Base-by-base conservation (phyloP, 2,888 invertebrate species). In the Archips xylosteana region DNA sequence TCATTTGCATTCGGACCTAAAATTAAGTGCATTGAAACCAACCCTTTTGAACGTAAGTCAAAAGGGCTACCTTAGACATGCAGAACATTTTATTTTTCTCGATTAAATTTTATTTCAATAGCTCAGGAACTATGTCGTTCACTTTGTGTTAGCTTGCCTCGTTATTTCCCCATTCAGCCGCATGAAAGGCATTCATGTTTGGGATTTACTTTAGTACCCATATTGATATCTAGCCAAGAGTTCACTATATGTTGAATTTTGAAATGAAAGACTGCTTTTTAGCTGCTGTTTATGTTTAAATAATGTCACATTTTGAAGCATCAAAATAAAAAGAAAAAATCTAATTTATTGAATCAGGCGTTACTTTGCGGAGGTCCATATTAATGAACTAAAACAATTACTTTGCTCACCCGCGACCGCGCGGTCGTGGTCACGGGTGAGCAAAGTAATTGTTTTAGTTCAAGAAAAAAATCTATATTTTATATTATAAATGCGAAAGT, bases 101-200 rank as follows among this genome's bases (percentile, higher is more conserved):
- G 61, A 66, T 65, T 66, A 60, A 74, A 64, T 64, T 65, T 64
- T 32, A 69, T 69, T 62, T 51, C 15, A 59, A 69, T 51, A 42
- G 51, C 39, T 23, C 49, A 61, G 45, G 34, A n/a, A 63, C 23
- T 62, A 5, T n/a, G 34, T 45, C 45, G 68, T 10, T 68, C 45
- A 68, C 64, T 70, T 71, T 74, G 57, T 69, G 54, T 36, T 15
- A 13, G 51, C 32, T 9, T 57, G 45, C 59, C 83, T 82, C 81
- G 83, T 85, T 84, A 82, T 78, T 80, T 78, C 77, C 71, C 78
- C 78, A 82, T 86, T 83, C 78, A 80, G 76, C 68, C 78, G 63
- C 32, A 81, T 79, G 76, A 81, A 81, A 77, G 77, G 78, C 75
- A 79, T 79, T 80, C 72, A 71, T 54, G 57, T 15, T 23, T 34